Evolutionary conservation across 2,888 invertebrate genomes (phyloP).

Genomic region (Tenodera sinensis): DNA sequence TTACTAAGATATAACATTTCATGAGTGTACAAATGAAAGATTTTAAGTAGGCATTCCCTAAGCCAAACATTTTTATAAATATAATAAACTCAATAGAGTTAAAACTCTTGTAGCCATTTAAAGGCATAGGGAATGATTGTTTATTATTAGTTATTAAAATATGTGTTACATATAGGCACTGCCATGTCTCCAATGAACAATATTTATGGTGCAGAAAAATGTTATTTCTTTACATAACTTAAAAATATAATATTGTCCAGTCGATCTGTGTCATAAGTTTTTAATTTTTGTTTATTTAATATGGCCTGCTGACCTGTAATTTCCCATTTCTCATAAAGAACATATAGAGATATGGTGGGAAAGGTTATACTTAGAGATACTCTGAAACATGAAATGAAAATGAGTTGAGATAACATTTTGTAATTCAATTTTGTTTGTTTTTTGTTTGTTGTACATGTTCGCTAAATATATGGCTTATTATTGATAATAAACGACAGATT

Average conservation of each 20-base stretch:
- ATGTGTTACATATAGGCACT: constrained; percentile 21
- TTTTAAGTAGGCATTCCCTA: constrained; percentile 2
- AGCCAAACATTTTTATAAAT: neutral
- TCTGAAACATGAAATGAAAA: neutral
- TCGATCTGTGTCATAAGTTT: neutral
- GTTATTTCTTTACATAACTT: neutral
- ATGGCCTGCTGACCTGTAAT: neutral
- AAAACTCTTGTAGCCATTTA: constrained; percentile 9
- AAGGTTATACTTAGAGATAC: neutral
- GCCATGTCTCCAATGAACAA: constrained; percentile 9
- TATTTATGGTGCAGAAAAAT: constrained; percentile 4
- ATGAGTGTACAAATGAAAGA: constrained; percentile 5
- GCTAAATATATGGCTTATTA: constrained; percentile 11
- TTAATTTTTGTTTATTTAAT: neutral
- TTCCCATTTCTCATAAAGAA: neutral
- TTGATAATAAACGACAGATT: constrained; percentile 14
- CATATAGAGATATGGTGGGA: neutral
- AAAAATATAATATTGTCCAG: neutral
- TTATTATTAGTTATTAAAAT: constrained; percentile 15
- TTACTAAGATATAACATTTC: neutral
- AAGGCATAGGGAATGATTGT: constrained; percentile 6
- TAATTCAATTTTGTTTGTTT: neutral
- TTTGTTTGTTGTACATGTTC: constrained; percentile 14
- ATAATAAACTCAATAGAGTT: neutral
- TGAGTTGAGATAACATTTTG: neutral